Conservation (phyloP, 2,113 vertebrate species). For the Pachyramphus minor region DNA sequence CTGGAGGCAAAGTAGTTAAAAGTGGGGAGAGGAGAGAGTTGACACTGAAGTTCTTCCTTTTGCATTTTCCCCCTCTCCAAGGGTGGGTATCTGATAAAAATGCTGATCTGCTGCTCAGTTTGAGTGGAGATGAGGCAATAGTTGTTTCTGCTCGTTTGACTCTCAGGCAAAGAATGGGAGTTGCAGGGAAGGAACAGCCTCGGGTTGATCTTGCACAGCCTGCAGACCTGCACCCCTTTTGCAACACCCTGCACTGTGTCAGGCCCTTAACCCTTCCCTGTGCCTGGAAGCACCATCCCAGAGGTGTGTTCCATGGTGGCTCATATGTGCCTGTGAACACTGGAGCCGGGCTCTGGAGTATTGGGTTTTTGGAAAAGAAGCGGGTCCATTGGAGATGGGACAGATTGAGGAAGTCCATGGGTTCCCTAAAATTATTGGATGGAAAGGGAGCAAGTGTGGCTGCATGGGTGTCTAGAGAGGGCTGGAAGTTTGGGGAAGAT, state of each 20-base stretch:
- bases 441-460: neutral
- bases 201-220: neutral
- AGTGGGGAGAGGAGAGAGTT: neutral
- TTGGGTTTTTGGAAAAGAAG: neutral
- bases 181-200: neutral
- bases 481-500: neutral
- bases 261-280: neutral
- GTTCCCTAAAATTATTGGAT: neutral
- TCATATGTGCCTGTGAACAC: rapidly evolving
- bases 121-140: neutral
- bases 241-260: neutral
- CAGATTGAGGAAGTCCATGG: neutral
- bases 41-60: neutral
- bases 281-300: rapidly evolving
- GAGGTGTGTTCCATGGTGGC: rapidly evolving
- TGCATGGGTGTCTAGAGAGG: neutral
- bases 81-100: neutral
- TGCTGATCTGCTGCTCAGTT: neutral
- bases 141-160: neutral
- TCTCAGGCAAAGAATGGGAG: neutral
- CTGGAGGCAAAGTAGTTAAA: neutral
- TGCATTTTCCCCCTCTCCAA: neutral
- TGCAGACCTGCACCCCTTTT: neutral
- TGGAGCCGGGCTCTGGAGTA: neutral
- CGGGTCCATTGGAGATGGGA: rapidly evolving